A percentile compares a stretch with the other conserved stretches of the same genome.
Evolutionary conservation across 1,140 invertebrate species (phyloP).

Genomic region (Phymastichus coffea): DNA sequence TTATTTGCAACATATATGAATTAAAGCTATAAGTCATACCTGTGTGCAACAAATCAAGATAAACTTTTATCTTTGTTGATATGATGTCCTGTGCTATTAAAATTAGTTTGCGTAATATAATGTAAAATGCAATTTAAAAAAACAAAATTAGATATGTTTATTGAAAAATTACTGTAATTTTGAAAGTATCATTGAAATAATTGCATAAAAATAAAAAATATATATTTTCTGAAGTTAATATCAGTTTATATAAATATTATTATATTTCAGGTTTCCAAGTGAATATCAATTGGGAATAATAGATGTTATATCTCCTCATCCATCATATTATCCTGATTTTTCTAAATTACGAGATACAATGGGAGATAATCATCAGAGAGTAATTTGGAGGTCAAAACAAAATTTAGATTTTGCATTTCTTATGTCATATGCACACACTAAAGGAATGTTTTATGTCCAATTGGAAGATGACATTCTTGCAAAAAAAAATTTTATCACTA

Average conservation of each 20-base stretch:
- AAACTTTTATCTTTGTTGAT: not conserved
- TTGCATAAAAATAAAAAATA: not conserved
- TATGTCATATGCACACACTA: constrained; percentile 90
- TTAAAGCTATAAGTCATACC: too few relatives aligned
- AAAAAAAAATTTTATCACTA: constrained; percentile 80
- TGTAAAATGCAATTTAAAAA: too few relatives aligned
- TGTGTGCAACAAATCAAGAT: too few relatives aligned
- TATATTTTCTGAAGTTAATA: constrained; percentile 1
- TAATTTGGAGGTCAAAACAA: constrained; percentile 94
- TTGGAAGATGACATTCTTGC: constrained; percentile 95
- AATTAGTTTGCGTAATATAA: not conserved
- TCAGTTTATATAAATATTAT: not conserved
- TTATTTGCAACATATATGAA: too few relatives aligned
- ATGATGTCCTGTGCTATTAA: not conserved
- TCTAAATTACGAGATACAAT: constrained; percentile 75
- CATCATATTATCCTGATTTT: constrained; percentile 88
- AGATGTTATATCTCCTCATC: constrained; percentile 84
- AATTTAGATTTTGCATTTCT: constrained; percentile 94
- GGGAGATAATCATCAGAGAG: constrained; percentile 84
- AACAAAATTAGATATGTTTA: too few relatives aligned
- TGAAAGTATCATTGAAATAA: too few relatives aligned
- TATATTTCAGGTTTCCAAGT: constrained; percentile 67
- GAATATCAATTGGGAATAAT: constrained; percentile 80
- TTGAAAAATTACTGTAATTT: too few relatives aligned
- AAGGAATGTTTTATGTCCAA: constrained; percentile 81